phyloP scores from a whole-genome alignment of 2,888 invertebrate genomes.

The Leucophora obtusa region DNA sequence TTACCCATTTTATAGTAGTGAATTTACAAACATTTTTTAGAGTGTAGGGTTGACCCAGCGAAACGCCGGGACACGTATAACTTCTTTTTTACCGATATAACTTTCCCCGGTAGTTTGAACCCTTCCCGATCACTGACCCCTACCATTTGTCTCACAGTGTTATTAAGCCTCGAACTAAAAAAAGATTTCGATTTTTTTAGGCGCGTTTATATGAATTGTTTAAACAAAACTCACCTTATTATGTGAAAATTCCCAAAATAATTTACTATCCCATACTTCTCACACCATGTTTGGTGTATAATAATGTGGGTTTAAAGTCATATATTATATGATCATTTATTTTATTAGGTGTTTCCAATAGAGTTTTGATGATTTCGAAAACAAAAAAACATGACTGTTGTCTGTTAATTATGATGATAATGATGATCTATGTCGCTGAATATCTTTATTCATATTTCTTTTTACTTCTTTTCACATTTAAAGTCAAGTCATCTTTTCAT shows the following conservation, averaged over 20 bases:
- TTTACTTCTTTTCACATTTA: neutral
- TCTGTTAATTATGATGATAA: neutral
- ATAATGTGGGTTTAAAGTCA: neutral
- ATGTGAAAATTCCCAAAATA: neutral
- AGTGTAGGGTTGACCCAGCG: too few species aligned
- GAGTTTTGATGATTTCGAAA: slow-evolving; percentile 1
- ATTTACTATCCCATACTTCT: neutral
- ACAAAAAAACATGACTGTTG: neutral
- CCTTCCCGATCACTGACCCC: too few species aligned
- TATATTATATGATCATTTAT: neutral
- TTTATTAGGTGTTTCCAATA: slow-evolving; percentile 1
- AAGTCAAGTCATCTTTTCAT: neutral
- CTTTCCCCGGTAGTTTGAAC: too few species aligned
- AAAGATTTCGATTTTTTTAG: too few species aligned
- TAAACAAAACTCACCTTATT: slow-evolving; percentile 1
- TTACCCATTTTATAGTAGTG: too few species aligned
- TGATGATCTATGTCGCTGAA: neutral
- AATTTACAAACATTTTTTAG: too few species aligned
- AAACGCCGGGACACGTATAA: too few species aligned
- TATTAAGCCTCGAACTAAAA: too few species aligned
- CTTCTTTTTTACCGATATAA: too few species aligned
- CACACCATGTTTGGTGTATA: neutral
- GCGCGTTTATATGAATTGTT: neutral
- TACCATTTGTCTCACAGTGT: too few species aligned
- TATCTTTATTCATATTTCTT: slow-evolving; percentile 20